Percentiles rank a stretch among this genome's conserved stretches.
phyloP scores from a whole-genome alignment of 2,888 invertebrate species.

The Brenthis ino region DNA sequence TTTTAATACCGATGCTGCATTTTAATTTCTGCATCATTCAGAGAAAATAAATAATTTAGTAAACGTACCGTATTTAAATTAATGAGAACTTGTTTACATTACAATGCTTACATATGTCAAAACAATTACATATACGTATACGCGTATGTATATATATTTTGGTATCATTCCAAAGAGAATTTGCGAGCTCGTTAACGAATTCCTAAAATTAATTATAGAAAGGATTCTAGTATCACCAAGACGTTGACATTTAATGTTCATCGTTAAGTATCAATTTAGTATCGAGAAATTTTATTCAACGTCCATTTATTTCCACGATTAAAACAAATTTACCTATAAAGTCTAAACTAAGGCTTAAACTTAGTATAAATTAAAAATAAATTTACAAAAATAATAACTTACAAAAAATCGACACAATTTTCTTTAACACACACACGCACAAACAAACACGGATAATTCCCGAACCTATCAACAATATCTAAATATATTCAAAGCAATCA shows the following conservation, averaged over 20 bases:
- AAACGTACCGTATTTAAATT: neutral
- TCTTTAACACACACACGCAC: neutral
- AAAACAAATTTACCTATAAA: neutral
- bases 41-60: too few relatives aligned
- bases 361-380: neutral
- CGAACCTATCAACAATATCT: conserved; percentile 29
- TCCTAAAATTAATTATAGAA: conserved; percentile 22
- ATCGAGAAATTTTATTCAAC: neutral
- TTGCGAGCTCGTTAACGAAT: conserved; percentile 14
- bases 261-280: neutral
- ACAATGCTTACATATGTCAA: too few relatives aligned
- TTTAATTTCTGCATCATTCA: neutral
- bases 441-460: conserved; percentile 11
- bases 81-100: neutral
- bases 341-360: neutral
- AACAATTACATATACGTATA: too few relatives aligned
- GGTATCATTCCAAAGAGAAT: conserved; percentile 17
- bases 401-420: neutral
- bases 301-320: neutral
- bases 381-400: neutral
- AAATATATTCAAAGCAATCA: conserved; percentile 27
- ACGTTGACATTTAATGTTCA: conserved; percentile 3
- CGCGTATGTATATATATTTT: neutral
- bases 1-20: neutral
- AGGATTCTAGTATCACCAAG: neutral